phyloP scores from a whole-genome alignment of 2,113 vertebrate genomes.

The Platysteira castanea region DNA sequence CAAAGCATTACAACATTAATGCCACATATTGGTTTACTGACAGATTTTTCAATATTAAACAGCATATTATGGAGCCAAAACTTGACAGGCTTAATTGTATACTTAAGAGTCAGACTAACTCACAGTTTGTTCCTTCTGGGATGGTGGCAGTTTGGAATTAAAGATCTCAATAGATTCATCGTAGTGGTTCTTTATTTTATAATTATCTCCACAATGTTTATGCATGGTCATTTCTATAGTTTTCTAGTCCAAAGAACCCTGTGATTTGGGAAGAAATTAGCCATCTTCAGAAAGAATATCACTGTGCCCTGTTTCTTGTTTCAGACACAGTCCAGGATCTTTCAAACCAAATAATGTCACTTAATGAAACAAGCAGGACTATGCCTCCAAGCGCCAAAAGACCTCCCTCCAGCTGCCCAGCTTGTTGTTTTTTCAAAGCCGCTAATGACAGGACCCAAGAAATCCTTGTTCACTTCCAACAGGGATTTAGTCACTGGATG shows the following conservation, averaged over 20 bases:
- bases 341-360: background rate
- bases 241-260: background rate
- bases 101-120: constrained; percentile 52
- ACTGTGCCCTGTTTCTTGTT: background rate
- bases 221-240: background rate
- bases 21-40: background rate
- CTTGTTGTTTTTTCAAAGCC: background rate
- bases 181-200: constrained; percentile 44
- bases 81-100: constrained; percentile 56
- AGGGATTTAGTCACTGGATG: background rate
- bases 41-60: constrained; percentile 62
- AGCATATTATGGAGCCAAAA: constrained; percentile 32
- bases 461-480: background rate
- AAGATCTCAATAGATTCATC: constrained; percentile 15
- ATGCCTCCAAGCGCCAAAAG: background rate
- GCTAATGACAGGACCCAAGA: background rate
- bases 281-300: background rate
- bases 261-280: background rate
- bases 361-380: background rate
- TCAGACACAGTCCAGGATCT: background rate
- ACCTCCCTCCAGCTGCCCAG: background rate
- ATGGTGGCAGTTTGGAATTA: constrained; percentile 40
- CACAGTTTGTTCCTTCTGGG: constrained; percentile 45
- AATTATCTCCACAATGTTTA: constrained; percentile 26
- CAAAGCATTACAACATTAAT: constrained; percentile 14